phyloP scores from a whole-genome alignment of 2,888 invertebrate species.

The Geophilus truncorum region DNA sequence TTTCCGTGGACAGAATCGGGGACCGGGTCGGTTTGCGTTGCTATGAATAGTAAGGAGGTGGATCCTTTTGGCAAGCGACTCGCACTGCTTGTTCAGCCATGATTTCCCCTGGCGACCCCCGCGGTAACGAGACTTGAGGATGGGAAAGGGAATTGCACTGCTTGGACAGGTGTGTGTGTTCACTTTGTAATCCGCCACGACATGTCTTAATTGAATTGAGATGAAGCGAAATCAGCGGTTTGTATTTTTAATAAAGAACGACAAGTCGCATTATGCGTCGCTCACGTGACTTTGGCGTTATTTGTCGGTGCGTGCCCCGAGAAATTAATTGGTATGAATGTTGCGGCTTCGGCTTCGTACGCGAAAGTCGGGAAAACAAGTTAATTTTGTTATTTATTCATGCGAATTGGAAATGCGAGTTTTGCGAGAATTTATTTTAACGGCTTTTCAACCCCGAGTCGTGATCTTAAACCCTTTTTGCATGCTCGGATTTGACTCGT shows the following conservation, averaged over 20 bases:
- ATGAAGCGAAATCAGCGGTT: constrained; percentile 6
- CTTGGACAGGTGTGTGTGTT: constrained; percentile 12
- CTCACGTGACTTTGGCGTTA: background rate
- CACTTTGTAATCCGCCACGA: constrained; percentile 1
- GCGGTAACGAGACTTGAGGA: background rate
- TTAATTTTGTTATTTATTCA: too few relatives aligned
- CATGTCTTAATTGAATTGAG: constrained; percentile 13
- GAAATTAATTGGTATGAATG: too few relatives aligned
- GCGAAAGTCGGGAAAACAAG: too few relatives aligned
- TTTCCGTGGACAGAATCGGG: constrained; percentile 11
- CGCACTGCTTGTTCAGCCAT: constrained; percentile 15
- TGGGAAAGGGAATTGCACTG: constrained; percentile 1
- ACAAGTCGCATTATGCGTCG: background rate
- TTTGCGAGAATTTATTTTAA: too few relatives aligned
- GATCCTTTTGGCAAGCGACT: constrained; percentile 7
- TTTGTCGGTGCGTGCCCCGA: background rate
- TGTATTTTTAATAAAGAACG: background rate
- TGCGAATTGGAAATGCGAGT: too few relatives aligned
- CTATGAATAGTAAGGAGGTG: background rate
- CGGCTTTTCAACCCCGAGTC: too few relatives aligned
- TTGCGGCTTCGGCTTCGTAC: too few relatives aligned
- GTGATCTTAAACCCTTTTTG: too few relatives aligned
- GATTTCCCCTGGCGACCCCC: background rate
- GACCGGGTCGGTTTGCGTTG: background rate
- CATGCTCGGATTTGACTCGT: too few relatives aligned